These are phyloP conservation scores for Asbolus verrucosus DNA, from an alignment of 1,140 invertebrate genomes.

Conservation along the genomic window DNA sequence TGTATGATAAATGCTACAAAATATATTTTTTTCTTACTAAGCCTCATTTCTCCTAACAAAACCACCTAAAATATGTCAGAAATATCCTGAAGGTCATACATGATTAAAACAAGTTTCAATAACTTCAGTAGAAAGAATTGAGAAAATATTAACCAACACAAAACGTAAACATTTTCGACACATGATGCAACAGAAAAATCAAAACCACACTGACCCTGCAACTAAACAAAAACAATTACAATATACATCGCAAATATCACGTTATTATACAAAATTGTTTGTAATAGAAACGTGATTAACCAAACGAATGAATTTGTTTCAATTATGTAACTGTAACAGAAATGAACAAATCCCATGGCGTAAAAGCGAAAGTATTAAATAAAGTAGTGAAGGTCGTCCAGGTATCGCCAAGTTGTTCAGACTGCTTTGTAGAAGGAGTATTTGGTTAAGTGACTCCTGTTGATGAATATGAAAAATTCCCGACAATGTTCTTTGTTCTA, in stretches of 20 bases:
- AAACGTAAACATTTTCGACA: not conserved
- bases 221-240: no score
- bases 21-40: constrained; percentile 55
- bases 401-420: constrained; percentile 16
- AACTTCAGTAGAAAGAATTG: not conserved
- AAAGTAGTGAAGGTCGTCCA: constrained; percentile 41
- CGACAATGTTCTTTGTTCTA: constrained; percentile 11
- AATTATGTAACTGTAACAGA: constrained; percentile 28
- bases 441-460: constrained; percentile 10
- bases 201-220: constrained; percentile 20
- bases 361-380: constrained; percentile 42
- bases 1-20: constrained; percentile 53
- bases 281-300: constrained; percentile 16
- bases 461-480: not conserved
- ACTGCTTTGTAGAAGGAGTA: constrained; percentile 16
- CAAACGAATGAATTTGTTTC: constrained; percentile 13
- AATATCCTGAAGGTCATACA: no score
- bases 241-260: no score
- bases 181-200: constrained; percentile 10
- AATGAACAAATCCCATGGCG: constrained; percentile 38
- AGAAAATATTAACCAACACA: constrained; percentile 7
- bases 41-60: no score
- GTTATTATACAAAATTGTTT: not conserved
- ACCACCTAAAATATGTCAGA: no score
- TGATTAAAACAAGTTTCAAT: no score